Conservation (phyloP, 2,797 vertebrate genomes). For the Xiphophorus birchmanni region DNA sequence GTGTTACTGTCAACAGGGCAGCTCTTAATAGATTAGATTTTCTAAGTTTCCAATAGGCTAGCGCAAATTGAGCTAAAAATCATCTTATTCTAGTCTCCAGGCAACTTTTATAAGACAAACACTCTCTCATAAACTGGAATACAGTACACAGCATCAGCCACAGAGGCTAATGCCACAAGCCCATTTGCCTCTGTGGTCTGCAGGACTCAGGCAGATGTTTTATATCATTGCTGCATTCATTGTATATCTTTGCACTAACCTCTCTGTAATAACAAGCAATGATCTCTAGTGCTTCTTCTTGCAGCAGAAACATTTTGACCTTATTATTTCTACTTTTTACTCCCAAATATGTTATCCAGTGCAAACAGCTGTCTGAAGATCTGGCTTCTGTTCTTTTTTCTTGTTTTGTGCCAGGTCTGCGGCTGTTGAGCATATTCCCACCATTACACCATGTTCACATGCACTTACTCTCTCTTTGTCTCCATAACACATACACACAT, state of each 20-base stretch:
- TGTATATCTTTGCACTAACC: slow-evolving; percentile 37
- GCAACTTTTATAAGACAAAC: not conserved
- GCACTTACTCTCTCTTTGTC: slow-evolving; percentile 68
- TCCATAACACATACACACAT: slow-evolving; percentile 66
- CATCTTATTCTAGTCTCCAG: not conserved
- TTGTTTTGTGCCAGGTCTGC: slow-evolving; percentile 60
- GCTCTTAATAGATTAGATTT: not conserved
- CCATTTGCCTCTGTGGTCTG: slow-evolving; percentile 36
- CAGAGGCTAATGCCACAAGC: not conserved
- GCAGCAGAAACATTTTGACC: slow-evolving; percentile 47
- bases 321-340: slow-evolving; percentile 38
- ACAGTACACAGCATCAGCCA: too few relatives aligned
- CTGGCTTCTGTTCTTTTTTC: slow-evolving; percentile 61
- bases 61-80: not conserved
- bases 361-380: slow-evolving; percentile 66
- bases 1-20: not conserved
- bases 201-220: slow-evolving; percentile 51
- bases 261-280: slow-evolving; percentile 47
- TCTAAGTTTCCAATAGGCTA: not conserved
- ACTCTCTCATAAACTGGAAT: not conserved
- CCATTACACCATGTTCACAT: slow-evolving; percentile 76
- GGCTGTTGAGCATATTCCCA: slow-evolving; percentile 79
- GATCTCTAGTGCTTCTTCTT: slow-evolving; percentile 31
- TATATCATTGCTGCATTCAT: slow-evolving; percentile 40
- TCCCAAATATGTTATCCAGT: slow-evolving; percentile 46